A percentile compares a stretch with the other conserved stretches of the same genome.
Conservation (phyloP, 2,888 invertebrate genomes). For the Heliconius ethilla region DNA sequence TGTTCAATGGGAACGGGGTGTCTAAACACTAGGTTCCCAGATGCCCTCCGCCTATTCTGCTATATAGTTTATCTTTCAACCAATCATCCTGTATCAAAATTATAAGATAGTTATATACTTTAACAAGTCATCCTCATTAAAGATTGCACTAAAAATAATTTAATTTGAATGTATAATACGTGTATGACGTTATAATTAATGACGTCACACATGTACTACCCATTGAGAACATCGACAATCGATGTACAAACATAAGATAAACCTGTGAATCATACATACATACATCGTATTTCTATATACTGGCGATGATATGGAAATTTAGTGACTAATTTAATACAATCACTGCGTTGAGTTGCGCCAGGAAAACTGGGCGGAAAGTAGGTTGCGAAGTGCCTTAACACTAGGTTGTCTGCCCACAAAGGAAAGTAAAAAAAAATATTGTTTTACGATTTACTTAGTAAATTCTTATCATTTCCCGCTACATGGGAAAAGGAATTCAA, state of each 20-base stretch:
- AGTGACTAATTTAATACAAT: background rate
- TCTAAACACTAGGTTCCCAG: too few relatives aligned
- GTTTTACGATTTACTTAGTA: too few relatives aligned
- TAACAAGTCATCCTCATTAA: background rate
- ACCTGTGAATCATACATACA: conserved; percentile 3
- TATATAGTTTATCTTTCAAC: too few relatives aligned
- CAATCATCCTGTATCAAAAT: too few relatives aligned
- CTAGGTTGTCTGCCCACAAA: too few relatives aligned
- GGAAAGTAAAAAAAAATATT: too few relatives aligned
- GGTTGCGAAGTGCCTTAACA: too few relatives aligned
- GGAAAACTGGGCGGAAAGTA: background rate
- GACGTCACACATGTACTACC: background rate
- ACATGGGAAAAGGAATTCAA: too few relatives aligned
- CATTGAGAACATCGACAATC: background rate
- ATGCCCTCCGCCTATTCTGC: too few relatives aligned
- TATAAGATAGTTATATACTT: too few relatives aligned
- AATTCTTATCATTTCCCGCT: too few relatives aligned
- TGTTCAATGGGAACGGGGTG: too few relatives aligned
- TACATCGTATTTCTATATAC: conserved; percentile 1
- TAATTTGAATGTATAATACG: background rate
- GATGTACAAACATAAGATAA: conserved; percentile 4
- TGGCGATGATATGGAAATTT: background rate
- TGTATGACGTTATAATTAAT: background rate
- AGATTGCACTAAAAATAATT: background rate
- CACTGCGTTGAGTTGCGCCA: background rate